Evolutionary conservation across 1,140 invertebrate species (phyloP).

Genomic region (Eulimnadia texana): DNA sequence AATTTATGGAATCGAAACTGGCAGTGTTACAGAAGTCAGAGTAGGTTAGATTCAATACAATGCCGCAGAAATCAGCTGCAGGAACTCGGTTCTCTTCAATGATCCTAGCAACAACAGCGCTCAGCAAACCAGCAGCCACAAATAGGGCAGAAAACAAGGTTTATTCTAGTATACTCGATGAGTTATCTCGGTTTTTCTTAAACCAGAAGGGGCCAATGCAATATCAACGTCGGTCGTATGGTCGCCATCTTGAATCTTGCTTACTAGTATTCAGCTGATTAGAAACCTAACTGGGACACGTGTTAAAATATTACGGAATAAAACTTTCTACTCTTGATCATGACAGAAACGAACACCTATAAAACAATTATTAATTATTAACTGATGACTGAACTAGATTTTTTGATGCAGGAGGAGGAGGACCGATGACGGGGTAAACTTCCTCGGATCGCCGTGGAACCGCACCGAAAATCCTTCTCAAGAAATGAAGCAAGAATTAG

Average conservation of each 20-base stretch:
- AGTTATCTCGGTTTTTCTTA: not conserved
- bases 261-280: not conserved
- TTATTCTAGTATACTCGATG: not conserved
- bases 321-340: no score
- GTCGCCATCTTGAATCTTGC: not conserved
- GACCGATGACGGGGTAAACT: no score
- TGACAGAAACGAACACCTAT: no score
- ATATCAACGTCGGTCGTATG: not conserved
- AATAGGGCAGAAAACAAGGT: not conserved
- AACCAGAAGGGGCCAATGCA: not conserved
- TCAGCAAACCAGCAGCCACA: slow-evolving; percentile 1
- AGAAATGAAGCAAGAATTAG: no score
- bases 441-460: no score
- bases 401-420: no score
- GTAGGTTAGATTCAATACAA: not conserved
- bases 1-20: no score
- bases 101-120: not conserved
- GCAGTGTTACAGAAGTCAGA: not conserved
- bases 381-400: no score
- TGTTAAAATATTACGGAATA: no score
- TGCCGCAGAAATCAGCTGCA: slow-evolving; percentile 4
- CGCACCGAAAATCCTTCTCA: no score
- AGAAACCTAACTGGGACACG: no score
- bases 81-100: slow-evolving; percentile 6
- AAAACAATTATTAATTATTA: no score